phyloP scores from a whole-genome alignment of 1,140 invertebrate genomes.

The Hycleus phaleratus region DNA sequence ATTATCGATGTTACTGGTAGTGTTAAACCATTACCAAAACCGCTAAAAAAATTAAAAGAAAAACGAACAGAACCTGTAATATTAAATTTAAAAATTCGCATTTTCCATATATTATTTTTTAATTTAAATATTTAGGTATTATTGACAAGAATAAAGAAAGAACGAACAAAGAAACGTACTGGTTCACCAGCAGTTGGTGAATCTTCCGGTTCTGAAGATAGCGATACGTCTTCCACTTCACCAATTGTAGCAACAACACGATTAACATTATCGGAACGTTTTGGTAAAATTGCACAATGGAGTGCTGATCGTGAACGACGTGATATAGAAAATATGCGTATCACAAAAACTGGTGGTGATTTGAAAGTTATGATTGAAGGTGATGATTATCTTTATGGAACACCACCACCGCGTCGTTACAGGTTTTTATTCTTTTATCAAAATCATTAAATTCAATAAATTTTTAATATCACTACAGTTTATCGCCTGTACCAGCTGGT shows the following conservation, averaged over 20 bases:
- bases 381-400: slow-evolving; percentile 43
- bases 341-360: slow-evolving; percentile 65
- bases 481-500: slow-evolving; percentile 63
- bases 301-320: slow-evolving; percentile 64
- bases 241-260: slow-evolving; percentile 43
- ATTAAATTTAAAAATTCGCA: background rate
- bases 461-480: slow-evolving; percentile 28
- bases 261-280: slow-evolving; percentile 68
- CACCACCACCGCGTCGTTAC: slow-evolving; percentile 43
- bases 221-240: slow-evolving; percentile 33
- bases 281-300: slow-evolving; percentile 87
- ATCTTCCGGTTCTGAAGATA: slow-evolving; percentile 42
- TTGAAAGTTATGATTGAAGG: slow-evolving; percentile 69
- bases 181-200: slow-evolving; percentile 33
- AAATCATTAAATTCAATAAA: no score
- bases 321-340: slow-evolving; percentile 75
- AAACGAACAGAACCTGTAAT: slow-evolving; percentile 21
- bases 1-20: slow-evolving; percentile 30
- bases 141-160: slow-evolving; percentile 37
- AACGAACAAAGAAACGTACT: slow-evolving; percentile 28
- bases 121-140: slow-evolving; percentile 24
- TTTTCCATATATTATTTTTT: background rate
- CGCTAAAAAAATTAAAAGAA: slow-evolving; percentile 20
- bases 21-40: slow-evolving; percentile 7
- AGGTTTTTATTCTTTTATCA: slow-evolving; percentile 31